A percentile compares a stretch with the other conserved stretches of the same genome.
Conservation (phyloP, 2,113 vertebrate species). For the Phrynosoma platyrhinos region DNA sequence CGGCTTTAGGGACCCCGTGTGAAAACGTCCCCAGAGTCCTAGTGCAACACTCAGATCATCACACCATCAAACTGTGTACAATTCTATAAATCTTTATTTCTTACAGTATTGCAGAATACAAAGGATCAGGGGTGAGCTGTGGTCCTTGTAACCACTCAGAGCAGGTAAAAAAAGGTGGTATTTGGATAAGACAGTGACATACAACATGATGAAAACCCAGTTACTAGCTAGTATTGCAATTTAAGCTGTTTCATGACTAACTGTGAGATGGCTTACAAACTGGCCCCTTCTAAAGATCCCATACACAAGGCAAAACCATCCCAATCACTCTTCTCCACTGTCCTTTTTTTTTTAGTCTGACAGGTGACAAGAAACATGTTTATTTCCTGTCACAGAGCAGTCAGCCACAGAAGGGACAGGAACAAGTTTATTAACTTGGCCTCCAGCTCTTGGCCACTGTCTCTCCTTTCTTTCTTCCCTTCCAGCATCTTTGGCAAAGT, state of each 20-base stretch:
- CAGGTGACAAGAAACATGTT: conserved; percentile 37
- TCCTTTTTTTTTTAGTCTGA: conserved; percentile 61
- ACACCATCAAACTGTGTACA: no score
- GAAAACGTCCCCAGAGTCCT: no score
- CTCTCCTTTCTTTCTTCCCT: background rate
- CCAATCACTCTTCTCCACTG: conserved; percentile 35
- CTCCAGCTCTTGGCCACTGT: conserved; percentile 35
- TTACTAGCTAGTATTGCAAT: background rate
- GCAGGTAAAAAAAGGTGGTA: conserved; percentile 51
- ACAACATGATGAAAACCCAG: conserved; percentile 40
- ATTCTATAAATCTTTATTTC: no score
- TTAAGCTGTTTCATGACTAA: background rate
- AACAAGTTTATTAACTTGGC: conserved; percentile 43
- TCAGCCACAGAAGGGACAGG: conserved; percentile 34
- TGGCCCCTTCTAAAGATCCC: conserved; percentile 51
- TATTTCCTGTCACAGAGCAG: conserved; percentile 45
- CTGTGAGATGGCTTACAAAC: conserved; percentile 34
- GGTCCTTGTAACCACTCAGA: conserved; percentile 1
- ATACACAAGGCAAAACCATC: conserved; percentile 53
- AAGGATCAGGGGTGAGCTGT: background rate
- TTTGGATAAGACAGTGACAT: conserved; percentile 50
- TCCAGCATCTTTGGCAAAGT: conserved; percentile 42
- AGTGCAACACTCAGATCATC: no score
- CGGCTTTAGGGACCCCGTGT: no score
- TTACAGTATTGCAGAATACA: no score